Percentiles rank a stretch among this genome's conserved stretches.
Conservation (phyloP, 2,888 invertebrate species). For the Phymatocera aterrima region DNA sequence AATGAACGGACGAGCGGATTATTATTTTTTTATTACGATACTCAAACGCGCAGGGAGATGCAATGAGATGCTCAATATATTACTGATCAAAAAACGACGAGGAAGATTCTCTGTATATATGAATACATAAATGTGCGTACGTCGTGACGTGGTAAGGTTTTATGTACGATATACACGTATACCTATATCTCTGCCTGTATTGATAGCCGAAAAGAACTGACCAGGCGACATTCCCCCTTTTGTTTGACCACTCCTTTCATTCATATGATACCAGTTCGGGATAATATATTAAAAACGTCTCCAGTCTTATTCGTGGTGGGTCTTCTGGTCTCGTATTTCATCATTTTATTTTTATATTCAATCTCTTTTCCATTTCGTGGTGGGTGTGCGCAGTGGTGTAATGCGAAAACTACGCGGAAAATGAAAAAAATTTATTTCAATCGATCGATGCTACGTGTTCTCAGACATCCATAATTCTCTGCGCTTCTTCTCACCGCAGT, state of each 20-base stretch:
- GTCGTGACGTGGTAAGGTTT: conserved; percentile 5
- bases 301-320: not conserved
- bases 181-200: not conserved
- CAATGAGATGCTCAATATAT: not conserved
- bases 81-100: not conserved
- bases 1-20: not conserved
- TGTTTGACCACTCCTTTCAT: conserved; percentile 37
- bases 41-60: not conserved
- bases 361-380: not conserved
- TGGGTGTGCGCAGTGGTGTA: not conserved
- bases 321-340: not conserved
- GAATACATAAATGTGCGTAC: not conserved
- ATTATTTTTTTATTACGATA: not conserved
- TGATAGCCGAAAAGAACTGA: conserved; percentile 23
- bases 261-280: not conserved
- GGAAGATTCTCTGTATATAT: conserved; percentile 1
- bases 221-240: conserved; percentile 32
- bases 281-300: not conserved
- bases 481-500: too few relatives aligned
- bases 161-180: not conserved
- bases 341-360: not conserved
- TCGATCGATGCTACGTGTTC: too few relatives aligned
- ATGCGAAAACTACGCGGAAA: not conserved
- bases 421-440: too few relatives aligned
- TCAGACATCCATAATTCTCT: too few relatives aligned